Evolutionary conservation across 2,113 vertebrate genomes (phyloP), one percentile per base, ranked within the genome.

Genomic region (Microtus richardsoni): DNA sequence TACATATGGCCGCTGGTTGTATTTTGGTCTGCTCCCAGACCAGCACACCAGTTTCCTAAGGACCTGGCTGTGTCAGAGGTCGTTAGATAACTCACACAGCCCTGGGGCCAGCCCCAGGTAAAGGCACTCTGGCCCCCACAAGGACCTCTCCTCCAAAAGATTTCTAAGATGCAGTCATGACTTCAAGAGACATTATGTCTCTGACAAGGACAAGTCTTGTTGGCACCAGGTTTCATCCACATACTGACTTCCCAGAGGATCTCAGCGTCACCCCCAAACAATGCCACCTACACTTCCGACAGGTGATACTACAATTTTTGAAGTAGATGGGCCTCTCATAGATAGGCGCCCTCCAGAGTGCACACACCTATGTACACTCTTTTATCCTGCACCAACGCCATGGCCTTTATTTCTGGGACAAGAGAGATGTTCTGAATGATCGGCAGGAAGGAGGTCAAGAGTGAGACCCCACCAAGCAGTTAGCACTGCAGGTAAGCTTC

Each of bases 221-320:
- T 24, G 58, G 7, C 33, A 83, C 74, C 90, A 80, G 10, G 49
- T 95, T 70, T 75, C 87, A 71, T 13, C 84, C 79, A 80, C 49
- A 17, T 41, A 64, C 2, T 88, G 52, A 54, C 70, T 75, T 77
- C 54, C 73, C 74, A 39, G 54, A 84, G 92, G 44, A 84, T 71
- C 33, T 74, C 68, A 24, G 30, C 10, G 73, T 74, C 58, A 77
- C 58, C 19, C 66, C 89, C 66, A 90, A 95, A 94, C 30, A 91
- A n/a, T 6, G 28, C 66, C 66, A 83, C 92, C 62, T 68, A 85
- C 3, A 16, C 82, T 54, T 68, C 68, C 49, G 77, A 39, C 44
- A 24, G 60, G 36, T 58, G 39, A 60, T 6, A 33, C 8, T 58
- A 86, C 41, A 0, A 47, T 33, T 33, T 66, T 68, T 39, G 22